phyloP scores from a whole-genome alignment of 92 coral and sea anemone species.

The Umimayanthus chanpuru region DNA sequence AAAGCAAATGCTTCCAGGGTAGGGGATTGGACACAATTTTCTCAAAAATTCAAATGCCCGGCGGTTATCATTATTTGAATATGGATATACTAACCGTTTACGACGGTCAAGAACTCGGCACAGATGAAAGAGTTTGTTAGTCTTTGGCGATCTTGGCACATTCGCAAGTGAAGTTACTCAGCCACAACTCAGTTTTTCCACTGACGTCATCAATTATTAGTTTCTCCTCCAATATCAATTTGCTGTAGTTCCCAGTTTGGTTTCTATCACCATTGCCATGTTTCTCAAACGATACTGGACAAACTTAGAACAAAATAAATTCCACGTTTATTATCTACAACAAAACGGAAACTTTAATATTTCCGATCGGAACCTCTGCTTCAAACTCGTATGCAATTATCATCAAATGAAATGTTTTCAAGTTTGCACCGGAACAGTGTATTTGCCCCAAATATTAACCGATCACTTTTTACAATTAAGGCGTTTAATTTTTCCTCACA shows the following conservation, averaged over 20 bases:
- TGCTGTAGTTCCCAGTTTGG: neutral
- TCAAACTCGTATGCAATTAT: too few species aligned
- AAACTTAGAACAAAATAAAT: neutral
- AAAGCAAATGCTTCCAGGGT: too few species aligned
- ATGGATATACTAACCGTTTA: neutral
- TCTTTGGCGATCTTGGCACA: neutral
- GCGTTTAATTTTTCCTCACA: too few species aligned
- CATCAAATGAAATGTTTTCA: too few species aligned
- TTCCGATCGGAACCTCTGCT: too few species aligned
- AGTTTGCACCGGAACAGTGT: too few species aligned
- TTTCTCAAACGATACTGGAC: neutral
- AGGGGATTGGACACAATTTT: too few species aligned
- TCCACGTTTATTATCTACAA: neutral
- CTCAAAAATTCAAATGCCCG: too few species aligned
- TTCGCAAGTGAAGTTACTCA: neutral
- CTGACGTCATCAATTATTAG: neutral
- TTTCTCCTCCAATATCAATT: neutral
- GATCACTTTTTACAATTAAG: too few species aligned
- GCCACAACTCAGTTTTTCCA: neutral
- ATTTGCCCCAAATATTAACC: neutral
- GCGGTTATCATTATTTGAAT: too few species aligned
- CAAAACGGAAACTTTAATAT: neutral
- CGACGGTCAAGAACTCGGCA: neutral
- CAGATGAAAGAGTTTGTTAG: neutral
- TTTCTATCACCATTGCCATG: neutral